Conservation (phyloP, 2,113 vertebrate genomes). For the Passer domesticus region DNA sequence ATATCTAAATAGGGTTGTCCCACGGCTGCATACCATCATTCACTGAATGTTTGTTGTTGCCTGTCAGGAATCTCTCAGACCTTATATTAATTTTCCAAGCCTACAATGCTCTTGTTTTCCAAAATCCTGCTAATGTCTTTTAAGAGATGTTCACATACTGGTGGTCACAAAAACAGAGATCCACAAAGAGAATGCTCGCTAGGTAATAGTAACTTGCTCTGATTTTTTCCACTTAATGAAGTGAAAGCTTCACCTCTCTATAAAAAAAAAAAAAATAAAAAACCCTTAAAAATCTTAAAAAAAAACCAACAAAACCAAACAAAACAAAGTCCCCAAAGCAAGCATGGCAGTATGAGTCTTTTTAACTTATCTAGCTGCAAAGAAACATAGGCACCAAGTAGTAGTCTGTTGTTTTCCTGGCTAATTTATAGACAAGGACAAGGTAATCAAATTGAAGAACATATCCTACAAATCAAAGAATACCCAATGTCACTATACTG, state of each 20-base stretch:
- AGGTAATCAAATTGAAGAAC: conserved; percentile 16
- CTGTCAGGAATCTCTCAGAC: conserved; percentile 25
- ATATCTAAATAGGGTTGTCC: conserved; percentile 72
- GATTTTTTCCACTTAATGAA: background rate
- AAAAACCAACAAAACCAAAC: background rate
- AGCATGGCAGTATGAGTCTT: background rate
- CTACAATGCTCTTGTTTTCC: background rate
- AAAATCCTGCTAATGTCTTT: background rate
- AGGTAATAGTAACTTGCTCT: background rate
- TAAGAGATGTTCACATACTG: background rate
- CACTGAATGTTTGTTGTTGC: conserved; percentile 37
- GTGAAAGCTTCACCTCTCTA: background rate
- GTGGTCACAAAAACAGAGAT: background rate
- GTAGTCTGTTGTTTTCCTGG: background rate
- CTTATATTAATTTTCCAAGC: background rate
- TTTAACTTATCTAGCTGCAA: background rate
- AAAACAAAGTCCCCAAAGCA: background rate
- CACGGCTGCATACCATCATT: conserved; percentile 50
- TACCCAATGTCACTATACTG: background rate
- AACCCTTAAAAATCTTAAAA: too few relatives aligned
- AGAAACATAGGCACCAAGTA: background rate
- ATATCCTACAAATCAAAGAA: background rate
- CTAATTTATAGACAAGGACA: conserved; percentile 11
- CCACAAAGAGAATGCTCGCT: background rate
- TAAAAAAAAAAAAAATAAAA: background rate